Conservation (phyloP, 2,888 invertebrate species). For the Kuschelorhynchus macadamiae region DNA sequence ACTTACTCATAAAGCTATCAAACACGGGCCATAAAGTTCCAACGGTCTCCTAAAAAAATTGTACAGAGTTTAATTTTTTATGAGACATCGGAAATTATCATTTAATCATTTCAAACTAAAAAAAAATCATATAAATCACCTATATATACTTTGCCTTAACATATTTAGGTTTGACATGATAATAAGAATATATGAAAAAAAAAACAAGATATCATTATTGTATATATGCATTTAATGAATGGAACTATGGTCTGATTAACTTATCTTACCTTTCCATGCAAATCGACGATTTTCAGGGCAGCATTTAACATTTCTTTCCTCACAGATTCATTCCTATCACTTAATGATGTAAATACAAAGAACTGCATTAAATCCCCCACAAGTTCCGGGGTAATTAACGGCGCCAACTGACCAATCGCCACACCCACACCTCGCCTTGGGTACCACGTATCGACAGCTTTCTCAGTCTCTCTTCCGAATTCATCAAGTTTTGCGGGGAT, state of each 20-base stretch:
- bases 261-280: slow-evolving; percentile 86
- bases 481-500: slow-evolving; percentile 90
- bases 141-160: too few species aligned
- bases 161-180: too few species aligned
- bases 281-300: slow-evolving; percentile 91
- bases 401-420: slow-evolving; percentile 84
- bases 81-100: background rate
- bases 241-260: too few species aligned
- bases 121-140: too few species aligned
- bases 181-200: too few species aligned
- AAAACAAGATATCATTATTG: too few species aligned
- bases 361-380: slow-evolving; percentile 83
- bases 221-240: too few species aligned
- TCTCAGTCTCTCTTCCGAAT: slow-evolving; percentile 90
- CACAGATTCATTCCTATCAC: slow-evolving; percentile 87
- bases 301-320: slow-evolving; percentile 93
- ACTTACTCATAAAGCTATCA: slow-evolving; percentile 93
- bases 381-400: slow-evolving; percentile 77
- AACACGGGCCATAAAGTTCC: slow-evolving; percentile 89
- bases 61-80: too few species aligned
- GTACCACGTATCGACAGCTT: slow-evolving; percentile 91
- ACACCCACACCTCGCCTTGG: slow-evolving; percentile 91
- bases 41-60: slow-evolving; percentile 73
- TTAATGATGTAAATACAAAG: slow-evolving; percentile 88
- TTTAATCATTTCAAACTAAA: background rate